A percentile compares a stretch with the other conserved stretches of the same genome.
phyloP scores from a whole-genome alignment of 2,888 invertebrate species.

The Rugalucina vietnamica region DNA sequence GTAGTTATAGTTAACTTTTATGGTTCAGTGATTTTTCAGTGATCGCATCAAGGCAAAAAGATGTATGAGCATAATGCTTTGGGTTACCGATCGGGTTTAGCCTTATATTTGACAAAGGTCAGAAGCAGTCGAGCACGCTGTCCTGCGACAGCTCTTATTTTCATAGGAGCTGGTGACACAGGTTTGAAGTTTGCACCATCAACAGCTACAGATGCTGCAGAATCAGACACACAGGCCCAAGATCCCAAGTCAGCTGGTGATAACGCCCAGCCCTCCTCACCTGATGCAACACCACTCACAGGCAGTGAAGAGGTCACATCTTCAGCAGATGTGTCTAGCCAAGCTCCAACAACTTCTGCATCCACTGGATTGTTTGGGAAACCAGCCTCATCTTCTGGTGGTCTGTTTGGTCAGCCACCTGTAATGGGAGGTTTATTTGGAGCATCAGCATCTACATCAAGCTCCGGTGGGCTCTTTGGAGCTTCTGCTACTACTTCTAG shows the following conservation, averaged over 20 bases:
- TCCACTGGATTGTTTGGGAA: constrained; percentile 46
- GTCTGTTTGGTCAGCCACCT: constrained; percentile 40
- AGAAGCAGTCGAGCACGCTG: no score
- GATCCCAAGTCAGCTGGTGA: background rate
- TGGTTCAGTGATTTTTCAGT: no score
- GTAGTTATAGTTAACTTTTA: no score
- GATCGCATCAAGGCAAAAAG: no score
- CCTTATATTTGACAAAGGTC: no score
- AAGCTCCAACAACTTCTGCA: constrained; percentile 12
- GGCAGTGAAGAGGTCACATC: background rate
- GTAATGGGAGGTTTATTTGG: background rate
- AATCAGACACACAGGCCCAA: background rate
- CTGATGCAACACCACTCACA: background rate
- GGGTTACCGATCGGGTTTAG: no score
- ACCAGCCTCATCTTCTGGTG: background rate
- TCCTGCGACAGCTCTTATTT: no score
- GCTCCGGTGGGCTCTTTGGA: constrained; percentile 41
- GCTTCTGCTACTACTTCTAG: constrained; percentile 21
- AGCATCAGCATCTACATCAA: background rate
- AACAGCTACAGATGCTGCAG: background rate
- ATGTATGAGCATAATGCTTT: no score
- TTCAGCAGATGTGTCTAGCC: constrained; percentile 22
- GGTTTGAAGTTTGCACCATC: no score
- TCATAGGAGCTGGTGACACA: no score
- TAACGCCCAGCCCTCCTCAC: background rate